Percentiles rank a stretch among this genome's conserved stretches.
Conservation (phyloP, 2,113 vertebrate genomes). For the Syrmaticus mikado region DNA sequence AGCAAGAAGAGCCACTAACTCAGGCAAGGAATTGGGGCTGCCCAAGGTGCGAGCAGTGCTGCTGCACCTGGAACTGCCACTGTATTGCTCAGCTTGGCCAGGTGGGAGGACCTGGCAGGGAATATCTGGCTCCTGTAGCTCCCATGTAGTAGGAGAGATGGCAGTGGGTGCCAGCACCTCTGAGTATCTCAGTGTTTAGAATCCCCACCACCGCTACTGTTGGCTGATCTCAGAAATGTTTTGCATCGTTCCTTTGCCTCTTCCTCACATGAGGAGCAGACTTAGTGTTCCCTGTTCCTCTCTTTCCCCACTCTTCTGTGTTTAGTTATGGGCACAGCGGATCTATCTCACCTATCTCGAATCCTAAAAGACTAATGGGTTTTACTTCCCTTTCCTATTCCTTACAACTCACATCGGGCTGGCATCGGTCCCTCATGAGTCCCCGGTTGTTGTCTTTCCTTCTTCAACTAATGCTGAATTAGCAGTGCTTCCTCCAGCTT, state of each 20-base stretch:
- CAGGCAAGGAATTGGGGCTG: background rate
- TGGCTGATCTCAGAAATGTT: background rate
- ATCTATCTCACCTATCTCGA: background rate
- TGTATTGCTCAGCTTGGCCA: background rate
- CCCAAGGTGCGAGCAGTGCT: rapidly evolving
- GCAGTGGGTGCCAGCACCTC: background rate
- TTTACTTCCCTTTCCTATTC: background rate
- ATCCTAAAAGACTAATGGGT: background rate
- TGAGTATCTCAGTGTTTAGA: background rate
- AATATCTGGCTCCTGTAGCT: background rate
- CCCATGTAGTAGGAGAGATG: background rate
- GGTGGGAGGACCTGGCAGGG: background rate
- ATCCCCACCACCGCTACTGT: background rate
- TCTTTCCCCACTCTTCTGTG: background rate
- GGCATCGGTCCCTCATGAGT: background rate
- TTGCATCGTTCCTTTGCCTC: background rate
- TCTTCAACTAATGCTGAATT: background rate
- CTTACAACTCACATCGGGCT: background rate
- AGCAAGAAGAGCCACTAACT: background rate
- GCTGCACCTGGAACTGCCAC: background rate
- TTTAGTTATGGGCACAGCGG: background rate
- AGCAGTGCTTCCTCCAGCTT: background rate
- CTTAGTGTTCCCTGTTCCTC: background rate
- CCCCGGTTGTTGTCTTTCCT: background rate
- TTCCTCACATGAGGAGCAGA: background rate